Percentiles rank a stretch among this genome's conserved stretches.
These are phyloP conservation scores for Drosophila equinoxialis DNA, from an alignment of 1,140 invertebrate genomes.

Conservation along the genomic window DNA sequence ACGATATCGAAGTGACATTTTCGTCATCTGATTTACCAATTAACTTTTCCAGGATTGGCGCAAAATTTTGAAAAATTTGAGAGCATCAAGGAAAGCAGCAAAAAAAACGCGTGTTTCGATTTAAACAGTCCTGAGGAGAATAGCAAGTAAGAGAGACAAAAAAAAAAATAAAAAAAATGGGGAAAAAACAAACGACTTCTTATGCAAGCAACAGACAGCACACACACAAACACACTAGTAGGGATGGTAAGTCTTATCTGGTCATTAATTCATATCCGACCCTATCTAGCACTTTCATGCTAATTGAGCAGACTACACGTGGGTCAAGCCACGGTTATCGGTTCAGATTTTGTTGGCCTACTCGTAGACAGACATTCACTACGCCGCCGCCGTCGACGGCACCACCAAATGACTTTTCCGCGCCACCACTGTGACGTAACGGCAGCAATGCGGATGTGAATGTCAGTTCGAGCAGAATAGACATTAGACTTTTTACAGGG, in stretches of 20 bases:
- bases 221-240: conserved; percentile 13
- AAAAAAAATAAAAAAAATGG: neutral
- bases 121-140: conserved; percentile 77
- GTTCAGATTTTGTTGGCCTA: conserved; percentile 43
- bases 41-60: conserved; percentile 72
- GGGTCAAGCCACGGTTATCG: conserved; percentile 69
- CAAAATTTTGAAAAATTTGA: conserved; percentile 84
- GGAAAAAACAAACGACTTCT: conserved; percentile 11
- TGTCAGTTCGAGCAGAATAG: neutral
- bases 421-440: neutral
- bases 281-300: conserved; percentile 50
- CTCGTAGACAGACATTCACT: conserved; percentile 34
- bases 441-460: neutral
- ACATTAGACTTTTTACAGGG: neutral
- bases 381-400: conserved; percentile 46
- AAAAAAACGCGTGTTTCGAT: conserved; percentile 68
- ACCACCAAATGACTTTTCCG: neutral
- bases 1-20: conserved; percentile 53
- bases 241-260: conserved; percentile 54
- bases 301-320: conserved; percentile 65
- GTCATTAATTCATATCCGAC: conserved; percentile 29
- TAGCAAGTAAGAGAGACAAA: conserved; percentile 64
- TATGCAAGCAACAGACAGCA: conserved; percentile 38
- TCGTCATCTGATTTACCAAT: conserved; percentile 36
- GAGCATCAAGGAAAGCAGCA: conserved; percentile 76